A percentile compares a stretch with the other conserved stretches of the same genome.
phyloP scores from a whole-genome alignment of 1,140 invertebrate species.

The Scaptomyza graminum region DNA sequence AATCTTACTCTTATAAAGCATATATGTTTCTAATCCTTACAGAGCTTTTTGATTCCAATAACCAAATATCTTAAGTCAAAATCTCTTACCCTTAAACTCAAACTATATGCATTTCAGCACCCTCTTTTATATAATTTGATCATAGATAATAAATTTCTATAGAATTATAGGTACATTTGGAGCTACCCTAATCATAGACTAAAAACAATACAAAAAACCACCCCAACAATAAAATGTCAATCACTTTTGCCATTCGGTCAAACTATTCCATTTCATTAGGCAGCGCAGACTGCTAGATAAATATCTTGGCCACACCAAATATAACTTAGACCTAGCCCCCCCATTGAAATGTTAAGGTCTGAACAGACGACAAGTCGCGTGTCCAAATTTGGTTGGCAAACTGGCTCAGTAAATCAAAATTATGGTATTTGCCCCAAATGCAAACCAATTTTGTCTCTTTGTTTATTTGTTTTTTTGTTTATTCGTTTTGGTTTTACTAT shows the following conservation, averaged over 20 bases:
- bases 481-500: not conserved
- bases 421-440: constrained; percentile 36
- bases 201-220: not conserved
- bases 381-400: constrained; percentile 15
- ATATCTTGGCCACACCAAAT: constrained; percentile 32
- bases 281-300: constrained; percentile 29
- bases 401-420: constrained; percentile 30
- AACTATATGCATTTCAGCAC: not conserved
- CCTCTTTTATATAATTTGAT: not conserved
- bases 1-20: no score
- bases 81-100: no score
- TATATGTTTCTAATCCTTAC: no score
- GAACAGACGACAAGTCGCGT: constrained; percentile 28
- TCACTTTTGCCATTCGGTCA: not conserved
- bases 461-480: constrained; percentile 3
- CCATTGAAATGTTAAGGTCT: constrained; percentile 4
- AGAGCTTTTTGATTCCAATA: no score
- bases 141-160: not conserved
- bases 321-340: constrained; percentile 8
- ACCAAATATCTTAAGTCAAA: no score
- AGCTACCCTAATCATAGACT: constrained; percentile 6
- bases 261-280: constrained; percentile 16
- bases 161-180: not conserved
- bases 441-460: constrained; percentile 25
- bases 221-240: not conserved